A percentile compares a stretch with the other conserved stretches of the same genome.
Evolutionary conservation across 2,888 invertebrate species (phyloP).

Genomic region (Ypsolopha sequella): DNA sequence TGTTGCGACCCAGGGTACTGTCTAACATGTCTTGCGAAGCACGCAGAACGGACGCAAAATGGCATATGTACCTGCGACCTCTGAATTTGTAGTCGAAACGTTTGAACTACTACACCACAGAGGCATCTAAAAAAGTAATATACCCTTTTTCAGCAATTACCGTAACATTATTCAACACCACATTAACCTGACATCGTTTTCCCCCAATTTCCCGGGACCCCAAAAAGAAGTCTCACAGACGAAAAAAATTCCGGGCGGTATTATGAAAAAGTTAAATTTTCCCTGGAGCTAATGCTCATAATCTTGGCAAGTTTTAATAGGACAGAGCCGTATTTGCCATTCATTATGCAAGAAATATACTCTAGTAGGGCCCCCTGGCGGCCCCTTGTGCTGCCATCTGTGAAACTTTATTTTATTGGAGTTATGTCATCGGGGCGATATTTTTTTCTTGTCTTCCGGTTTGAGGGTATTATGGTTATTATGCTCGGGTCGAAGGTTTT

Average conservation of each 20-base stretch:
- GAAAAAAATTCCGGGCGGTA: slow-evolving; percentile 28
- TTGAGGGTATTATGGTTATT: neutral
- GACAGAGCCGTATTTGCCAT: slow-evolving; percentile 57
- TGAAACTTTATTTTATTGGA: slow-evolving; percentile 42
- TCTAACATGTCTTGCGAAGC: too few relatives aligned
- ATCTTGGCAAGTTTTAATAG: slow-evolving; percentile 68
- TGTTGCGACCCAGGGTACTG: too few relatives aligned
- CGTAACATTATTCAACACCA: too few relatives aligned
- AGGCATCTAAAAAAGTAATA: too few relatives aligned
- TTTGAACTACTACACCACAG: too few relatives aligned
- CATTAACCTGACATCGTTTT: neutral
- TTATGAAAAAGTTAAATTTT: slow-evolving; percentile 54
- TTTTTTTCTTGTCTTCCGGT: slow-evolving; percentile 7
- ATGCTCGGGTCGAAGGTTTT: neutral
- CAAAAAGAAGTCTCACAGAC: slow-evolving; percentile 19
- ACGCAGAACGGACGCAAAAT: too few relatives aligned
- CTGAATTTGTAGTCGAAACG: too few relatives aligned
- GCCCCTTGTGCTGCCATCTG: slow-evolving; percentile 24
- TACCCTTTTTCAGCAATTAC: too few relatives aligned
- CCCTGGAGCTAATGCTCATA: slow-evolving; percentile 59
- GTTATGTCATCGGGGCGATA: slow-evolving; percentile 27
- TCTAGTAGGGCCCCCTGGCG: slow-evolving; percentile 27
- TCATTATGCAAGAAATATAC: slow-evolving; percentile 62
- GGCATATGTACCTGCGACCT: too few relatives aligned
- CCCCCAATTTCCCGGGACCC: slow-evolving; percentile 15